These are phyloP conservation scores for Sturnira hondurensis DNA, from an alignment of 2,113 vertebrate genomes.

Conservation along the genomic window DNA sequence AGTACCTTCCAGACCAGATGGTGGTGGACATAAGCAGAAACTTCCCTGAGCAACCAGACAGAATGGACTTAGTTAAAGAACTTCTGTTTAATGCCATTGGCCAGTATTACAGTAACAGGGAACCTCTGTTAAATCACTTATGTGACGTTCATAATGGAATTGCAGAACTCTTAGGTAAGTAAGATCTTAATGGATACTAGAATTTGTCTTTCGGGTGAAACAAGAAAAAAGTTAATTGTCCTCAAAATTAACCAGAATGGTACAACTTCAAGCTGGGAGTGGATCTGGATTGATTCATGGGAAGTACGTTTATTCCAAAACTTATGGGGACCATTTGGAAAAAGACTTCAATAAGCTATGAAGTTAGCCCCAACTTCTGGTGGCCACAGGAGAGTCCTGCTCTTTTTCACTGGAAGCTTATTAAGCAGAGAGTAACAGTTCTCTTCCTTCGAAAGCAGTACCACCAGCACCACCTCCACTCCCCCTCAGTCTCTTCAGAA, in stretches of 20 bases:
- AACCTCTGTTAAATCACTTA: slow-evolving; percentile 90
- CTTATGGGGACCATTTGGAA: not conserved
- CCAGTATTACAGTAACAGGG: slow-evolving; percentile 88
- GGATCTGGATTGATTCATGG: not conserved
- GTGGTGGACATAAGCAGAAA: slow-evolving; percentile 95
- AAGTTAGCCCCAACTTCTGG: not conserved
- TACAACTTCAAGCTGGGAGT: not conserved
- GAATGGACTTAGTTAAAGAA: slow-evolving; percentile 85
- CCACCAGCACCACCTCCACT: not conserved
- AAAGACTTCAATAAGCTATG: not conserved
- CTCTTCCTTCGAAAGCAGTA: not conserved
- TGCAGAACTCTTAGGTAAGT: slow-evolving; percentile 93
- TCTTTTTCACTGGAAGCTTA: not conserved
- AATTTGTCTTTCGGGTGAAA: slow-evolving; percentile 19
- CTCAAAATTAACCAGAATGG: slow-evolving; percentile 9
- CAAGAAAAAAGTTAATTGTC: not conserved
- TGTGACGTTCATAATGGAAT: slow-evolving; percentile 94
- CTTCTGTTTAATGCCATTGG: slow-evolving; percentile 89
- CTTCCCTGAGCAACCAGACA: slow-evolving; percentile 84
- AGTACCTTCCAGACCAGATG: slow-evolving; percentile 91
- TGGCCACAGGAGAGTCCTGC: not conserved
- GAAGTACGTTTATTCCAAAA: not conserved
- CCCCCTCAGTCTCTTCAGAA: not conserved
- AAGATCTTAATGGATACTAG: not conserved
- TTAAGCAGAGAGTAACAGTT: not conserved